phyloP scores from a whole-genome alignment of 2,888 invertebrate genomes.

The Trachelus troglodyta region DNA sequence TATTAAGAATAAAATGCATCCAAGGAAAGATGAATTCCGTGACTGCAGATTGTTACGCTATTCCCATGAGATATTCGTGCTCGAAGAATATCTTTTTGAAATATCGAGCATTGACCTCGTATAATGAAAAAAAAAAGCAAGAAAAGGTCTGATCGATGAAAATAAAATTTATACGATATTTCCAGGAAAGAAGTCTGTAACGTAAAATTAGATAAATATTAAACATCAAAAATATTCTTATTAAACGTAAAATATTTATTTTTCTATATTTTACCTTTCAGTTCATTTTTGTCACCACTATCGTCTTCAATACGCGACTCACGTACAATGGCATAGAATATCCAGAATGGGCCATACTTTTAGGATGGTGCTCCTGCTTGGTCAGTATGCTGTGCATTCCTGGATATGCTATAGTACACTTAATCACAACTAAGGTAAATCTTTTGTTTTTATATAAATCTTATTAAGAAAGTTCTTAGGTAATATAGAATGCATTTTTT shows the following conservation, averaged over 20 bases:
- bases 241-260: neutral
- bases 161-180: neutral
- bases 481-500: neutral
- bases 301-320: slow-evolving; percentile 71
- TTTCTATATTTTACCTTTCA: slow-evolving; percentile 49
- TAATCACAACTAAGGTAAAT: slow-evolving; percentile 55
- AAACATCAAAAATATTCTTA: neutral
- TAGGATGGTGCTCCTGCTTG: slow-evolving; percentile 76
- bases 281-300: slow-evolving; percentile 76
- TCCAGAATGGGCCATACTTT: slow-evolving; percentile 72
- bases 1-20: slow-evolving; percentile 2
- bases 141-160: slow-evolving; percentile 11
- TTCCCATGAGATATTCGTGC: slow-evolving; percentile 15
- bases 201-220: neutral
- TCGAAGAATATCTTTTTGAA: slow-evolving; percentile 11
- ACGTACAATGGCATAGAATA: slow-evolving; percentile 70
- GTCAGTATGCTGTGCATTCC: slow-evolving; percentile 84
- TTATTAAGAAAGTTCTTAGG: neutral
- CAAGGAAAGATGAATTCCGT: neutral
- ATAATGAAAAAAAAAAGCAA: slow-evolving; percentile 8
- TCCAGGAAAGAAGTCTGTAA: neutral
- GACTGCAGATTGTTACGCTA: slow-evolving; percentile 31
- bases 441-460: neutral
- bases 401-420: slow-evolving; percentile 72
- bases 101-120: slow-evolving; percentile 5